These are phyloP conservation scores for Rhea pennata DNA, from an alignment of 2,113 vertebrate genomes.

Conservation along the genomic window DNA sequence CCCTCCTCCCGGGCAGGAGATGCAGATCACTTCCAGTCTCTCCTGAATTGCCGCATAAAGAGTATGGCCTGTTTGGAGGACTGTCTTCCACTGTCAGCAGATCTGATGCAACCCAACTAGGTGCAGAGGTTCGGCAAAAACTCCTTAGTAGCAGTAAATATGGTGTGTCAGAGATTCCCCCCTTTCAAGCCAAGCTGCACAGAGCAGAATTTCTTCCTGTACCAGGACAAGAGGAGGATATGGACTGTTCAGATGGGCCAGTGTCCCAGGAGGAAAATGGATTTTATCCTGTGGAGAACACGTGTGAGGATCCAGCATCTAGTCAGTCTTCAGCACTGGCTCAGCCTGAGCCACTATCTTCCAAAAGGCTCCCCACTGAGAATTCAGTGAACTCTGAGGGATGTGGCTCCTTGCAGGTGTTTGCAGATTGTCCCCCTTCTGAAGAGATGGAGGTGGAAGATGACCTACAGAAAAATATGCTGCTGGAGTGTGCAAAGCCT, in stretches of 20 bases:
- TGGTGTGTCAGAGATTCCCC: slow-evolving; percentile 89
- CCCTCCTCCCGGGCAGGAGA: slow-evolving; percentile 79
- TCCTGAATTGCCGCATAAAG: slow-evolving; percentile 83
- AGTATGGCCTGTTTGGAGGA: slow-evolving; percentile 74
- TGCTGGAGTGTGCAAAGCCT: slow-evolving; percentile 58
- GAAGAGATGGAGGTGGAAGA: slow-evolving; percentile 87
- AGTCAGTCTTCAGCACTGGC: slow-evolving; percentile 10
- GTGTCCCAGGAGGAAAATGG: slow-evolving; percentile 80
- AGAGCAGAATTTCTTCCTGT: slow-evolving; percentile 51
- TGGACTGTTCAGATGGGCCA: slow-evolving; percentile 89
- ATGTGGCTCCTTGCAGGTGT: neutral
- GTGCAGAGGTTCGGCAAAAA: slow-evolving; percentile 79
- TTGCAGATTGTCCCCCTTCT: slow-evolving; percentile 54
- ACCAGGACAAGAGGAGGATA: slow-evolving; percentile 82
- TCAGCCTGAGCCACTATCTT: neutral
- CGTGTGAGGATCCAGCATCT: neutral
- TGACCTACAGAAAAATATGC: slow-evolving; percentile 55
- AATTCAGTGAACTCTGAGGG: slow-evolving; percentile 47
- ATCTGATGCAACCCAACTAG: slow-evolving; percentile 74
- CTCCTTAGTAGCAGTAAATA: slow-evolving; percentile 83
- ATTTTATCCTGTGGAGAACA: slow-evolving; percentile 59
- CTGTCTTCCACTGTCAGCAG: slow-evolving; percentile 69
- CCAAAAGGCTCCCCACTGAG: slow-evolving; percentile 26
- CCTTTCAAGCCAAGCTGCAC: slow-evolving; percentile 80
- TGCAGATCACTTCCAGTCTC: slow-evolving; percentile 92